A percentile compares a stretch with the other conserved stretches of the same genome.
Evolutionary conservation across 2,888 invertebrate species (phyloP).

Genomic region (Eueremaeus valkanovi): DNA sequence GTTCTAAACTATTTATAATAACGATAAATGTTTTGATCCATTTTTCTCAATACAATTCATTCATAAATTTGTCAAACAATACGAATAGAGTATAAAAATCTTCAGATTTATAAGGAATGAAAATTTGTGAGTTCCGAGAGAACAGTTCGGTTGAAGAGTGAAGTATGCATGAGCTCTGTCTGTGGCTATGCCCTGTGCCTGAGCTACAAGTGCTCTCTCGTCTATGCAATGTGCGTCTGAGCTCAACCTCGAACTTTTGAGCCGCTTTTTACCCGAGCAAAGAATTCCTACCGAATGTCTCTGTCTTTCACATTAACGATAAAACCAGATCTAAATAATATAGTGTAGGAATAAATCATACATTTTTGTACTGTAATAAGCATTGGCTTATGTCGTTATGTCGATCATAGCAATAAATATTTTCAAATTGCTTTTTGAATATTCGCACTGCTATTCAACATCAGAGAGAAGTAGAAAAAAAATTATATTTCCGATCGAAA

Average conservation of each 20-base stretch:
- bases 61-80: slow-evolving; percentile 21
- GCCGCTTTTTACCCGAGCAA: too few species aligned
- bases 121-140: not conserved
- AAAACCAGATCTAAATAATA: slow-evolving; percentile 15
- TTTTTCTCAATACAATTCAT: slow-evolving; percentile 3
- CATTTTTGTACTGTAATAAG: slow-evolving; percentile 12
- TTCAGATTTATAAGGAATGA: not conserved
- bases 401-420: slow-evolving; percentile 1
- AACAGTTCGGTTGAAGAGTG: not conserved
- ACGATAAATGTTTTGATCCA: slow-evolving; percentile 3
- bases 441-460: not conserved
- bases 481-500: not conserved
- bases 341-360: not conserved
- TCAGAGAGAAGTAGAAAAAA: not conserved
- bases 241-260: not conserved
- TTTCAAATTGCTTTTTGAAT: not conserved
- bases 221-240: not conserved
- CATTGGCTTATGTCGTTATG: not conserved
- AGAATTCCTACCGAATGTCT: slow-evolving; percentile 14
- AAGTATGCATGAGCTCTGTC: too few species aligned
- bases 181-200: not conserved
- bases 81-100: not conserved
- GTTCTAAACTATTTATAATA: not conserved
- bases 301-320: not conserved
- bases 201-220: not conserved